phyloP scores from a whole-genome alignment of 1,140 invertebrate genomes.

The Neodiprion lecontei region DNA sequence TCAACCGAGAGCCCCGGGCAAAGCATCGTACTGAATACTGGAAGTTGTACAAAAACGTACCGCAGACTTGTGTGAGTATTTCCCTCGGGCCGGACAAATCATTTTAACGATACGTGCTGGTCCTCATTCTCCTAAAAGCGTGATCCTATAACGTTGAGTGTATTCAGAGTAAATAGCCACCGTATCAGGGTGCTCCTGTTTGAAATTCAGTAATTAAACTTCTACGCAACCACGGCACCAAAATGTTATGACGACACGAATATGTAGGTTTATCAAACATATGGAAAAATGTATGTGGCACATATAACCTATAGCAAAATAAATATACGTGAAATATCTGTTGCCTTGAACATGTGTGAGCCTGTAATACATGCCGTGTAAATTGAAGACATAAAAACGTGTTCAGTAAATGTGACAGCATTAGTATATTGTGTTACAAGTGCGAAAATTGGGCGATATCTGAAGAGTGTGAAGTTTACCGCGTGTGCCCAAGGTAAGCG shows the following conservation, averaged over 20 bases:
- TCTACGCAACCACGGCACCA: neutral
- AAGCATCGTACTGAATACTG: neutral
- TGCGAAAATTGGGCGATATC: too few species aligned
- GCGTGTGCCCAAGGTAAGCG: too few species aligned
- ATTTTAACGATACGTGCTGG: neutral
- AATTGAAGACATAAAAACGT: too few species aligned
- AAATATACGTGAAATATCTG: too few species aligned
- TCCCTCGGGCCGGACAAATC: slow-evolving; percentile 16
- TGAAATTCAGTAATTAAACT: neutral
- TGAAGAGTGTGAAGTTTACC: too few species aligned
- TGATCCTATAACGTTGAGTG: slow-evolving; percentile 8
- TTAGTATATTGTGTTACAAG: too few species aligned
- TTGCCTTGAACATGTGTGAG: too few species aligned
- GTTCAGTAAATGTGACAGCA: too few species aligned
- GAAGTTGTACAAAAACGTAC: neutral
- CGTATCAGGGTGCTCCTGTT: neutral
- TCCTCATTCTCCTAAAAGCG: neutral
- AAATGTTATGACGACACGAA: neutral
- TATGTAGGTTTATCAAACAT: too few species aligned
- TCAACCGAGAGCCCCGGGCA: neutral
- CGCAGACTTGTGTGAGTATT: slow-evolving; percentile 30
- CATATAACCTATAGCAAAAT: too few species aligned
- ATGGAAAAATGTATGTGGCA: too few species aligned
- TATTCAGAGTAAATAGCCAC: slow-evolving; percentile 27
- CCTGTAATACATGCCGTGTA: too few species aligned